phyloP scores from a whole-genome alignment of 2,888 invertebrate species.

The Stenolophus ochropezus region DNA sequence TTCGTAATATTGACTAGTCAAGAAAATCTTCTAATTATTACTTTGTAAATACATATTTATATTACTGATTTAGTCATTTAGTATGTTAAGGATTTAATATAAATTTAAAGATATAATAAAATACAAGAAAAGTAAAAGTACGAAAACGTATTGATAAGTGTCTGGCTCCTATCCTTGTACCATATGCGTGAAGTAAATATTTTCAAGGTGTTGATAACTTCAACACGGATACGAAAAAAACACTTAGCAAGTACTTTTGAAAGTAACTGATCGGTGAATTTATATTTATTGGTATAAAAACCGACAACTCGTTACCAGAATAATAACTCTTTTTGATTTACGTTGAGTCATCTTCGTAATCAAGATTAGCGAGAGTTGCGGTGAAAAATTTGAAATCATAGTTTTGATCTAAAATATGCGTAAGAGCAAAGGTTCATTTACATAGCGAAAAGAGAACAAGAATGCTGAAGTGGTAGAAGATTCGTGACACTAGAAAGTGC shows the following conservation, averaged over 20 bases:
- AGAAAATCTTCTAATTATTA: no score
- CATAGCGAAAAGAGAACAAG: conserved; percentile 12
- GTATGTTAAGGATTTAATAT: no score
- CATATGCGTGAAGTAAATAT: neutral
- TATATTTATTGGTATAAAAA: neutral
- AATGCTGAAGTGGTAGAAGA: neutral
- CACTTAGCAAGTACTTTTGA: neutral
- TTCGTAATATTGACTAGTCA: no score
- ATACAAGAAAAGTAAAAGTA: neutral
- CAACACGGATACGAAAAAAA: conserved; percentile 6
- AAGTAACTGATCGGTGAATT: conserved; percentile 6
- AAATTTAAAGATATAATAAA: no score
- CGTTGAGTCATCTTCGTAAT: neutral
- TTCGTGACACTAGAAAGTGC: conserved; percentile 45
- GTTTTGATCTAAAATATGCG: conserved; percentile 12
- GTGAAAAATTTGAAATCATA: conserved; percentile 22
- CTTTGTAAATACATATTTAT: no score
- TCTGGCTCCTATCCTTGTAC: neutral
- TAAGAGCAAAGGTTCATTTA: conserved; percentile 8
- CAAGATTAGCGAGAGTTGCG: neutral
- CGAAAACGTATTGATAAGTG: neutral
- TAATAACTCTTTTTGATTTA: neutral
- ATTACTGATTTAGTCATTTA: no score
- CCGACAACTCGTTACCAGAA: neutral
- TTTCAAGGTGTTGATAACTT: conserved; percentile 10